Evolutionary conservation across 2,888 invertebrate genomes (phyloP), one percentile per base, ranked within the genome.

Genomic region (Trichopoda pennipes): DNA sequence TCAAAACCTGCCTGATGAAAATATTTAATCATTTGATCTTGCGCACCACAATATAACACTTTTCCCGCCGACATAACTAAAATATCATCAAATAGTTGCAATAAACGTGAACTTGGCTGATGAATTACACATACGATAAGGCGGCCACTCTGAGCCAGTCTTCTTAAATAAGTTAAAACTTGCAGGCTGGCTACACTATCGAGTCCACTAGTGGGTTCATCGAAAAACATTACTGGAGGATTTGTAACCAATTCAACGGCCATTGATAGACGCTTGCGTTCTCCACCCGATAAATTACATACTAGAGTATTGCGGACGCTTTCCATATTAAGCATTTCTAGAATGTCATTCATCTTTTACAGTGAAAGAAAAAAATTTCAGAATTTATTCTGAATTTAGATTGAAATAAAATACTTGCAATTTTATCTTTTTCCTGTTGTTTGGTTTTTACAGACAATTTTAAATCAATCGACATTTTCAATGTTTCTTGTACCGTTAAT

Each of bases 181-280:
- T 97, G 96, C 88, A 95, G 95, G 75, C 96, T 95, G 63, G 96
- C 94, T 51, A 95, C 94, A 88, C 95, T 95, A 89, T 96, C 96
- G 86, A 96, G 89, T 32, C 96, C 96, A 89, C 96, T 96, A 88
- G 97, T 98, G 12, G 98, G 98, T 91, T 98, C 98, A 91, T 98
- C 98, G 85, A 98, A 95, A 90, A 98, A 97, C 95, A 98, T 96
- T 60, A 98, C 94, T 1, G 96, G 96, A 0, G 98, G 98, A 91
- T 98, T 97, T 88, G 95, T 96, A 85, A 98, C 94, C 84, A 98
- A 92, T 92, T 98, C 98, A 80, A 97, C 92, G 19, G 97, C 98
- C 79, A 98, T 96, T 1, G 97, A 95, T 38, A 98, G 92, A 85
- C 98, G 93, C 91, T 98, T 98, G 86, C 94, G 94, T 91, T 98